Conservation (phyloP, 1,140 invertebrate genomes). For the Harlomillsia oculata region DNA sequence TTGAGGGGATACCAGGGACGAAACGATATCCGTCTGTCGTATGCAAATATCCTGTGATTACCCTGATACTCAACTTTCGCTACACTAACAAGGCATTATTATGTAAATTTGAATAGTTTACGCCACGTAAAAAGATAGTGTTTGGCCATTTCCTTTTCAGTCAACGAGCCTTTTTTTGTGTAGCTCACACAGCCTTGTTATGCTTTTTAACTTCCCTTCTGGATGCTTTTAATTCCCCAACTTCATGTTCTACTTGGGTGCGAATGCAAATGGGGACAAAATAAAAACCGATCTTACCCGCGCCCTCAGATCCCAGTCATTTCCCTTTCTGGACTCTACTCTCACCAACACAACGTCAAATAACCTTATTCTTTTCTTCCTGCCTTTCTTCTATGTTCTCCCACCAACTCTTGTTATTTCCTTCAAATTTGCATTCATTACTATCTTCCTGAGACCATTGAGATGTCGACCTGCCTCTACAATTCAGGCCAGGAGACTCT, state of each 20-base stretch:
- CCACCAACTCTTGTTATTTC: not conserved
- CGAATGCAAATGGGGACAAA: conserved; percentile 34
- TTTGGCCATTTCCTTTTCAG: conserved; percentile 30
- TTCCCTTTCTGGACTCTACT: conserved; percentile 28
- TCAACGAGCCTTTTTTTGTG: conserved; percentile 16
- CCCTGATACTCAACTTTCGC: conserved; percentile 30
- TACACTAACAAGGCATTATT: conserved; percentile 36
- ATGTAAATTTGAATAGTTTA: conserved; percentile 37
- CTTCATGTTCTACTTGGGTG: conserved; percentile 37
- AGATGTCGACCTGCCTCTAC: conserved; percentile 6
- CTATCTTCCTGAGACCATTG: not conserved
- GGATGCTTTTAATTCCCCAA: conserved; percentile 37
- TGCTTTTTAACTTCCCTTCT: conserved; percentile 35
- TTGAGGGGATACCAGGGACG: conserved; percentile 14
- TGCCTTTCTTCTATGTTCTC: not conserved
- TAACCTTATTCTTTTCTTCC: conserved; percentile 17
- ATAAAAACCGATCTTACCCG: conserved; percentile 30
- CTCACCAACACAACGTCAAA: too few relatives aligned
- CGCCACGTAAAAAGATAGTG: conserved; percentile 36
- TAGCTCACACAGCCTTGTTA: conserved; percentile 18
- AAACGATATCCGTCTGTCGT: conserved; percentile 34
- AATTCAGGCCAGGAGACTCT: conserved; percentile 1
- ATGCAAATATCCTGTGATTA: conserved; percentile 36
- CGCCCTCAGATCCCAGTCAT: conserved; percentile 23
- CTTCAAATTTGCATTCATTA: conserved; percentile 32